Conservation (phyloP, 2,888 invertebrate species). For the Nesidiocoris tenuis region DNA sequence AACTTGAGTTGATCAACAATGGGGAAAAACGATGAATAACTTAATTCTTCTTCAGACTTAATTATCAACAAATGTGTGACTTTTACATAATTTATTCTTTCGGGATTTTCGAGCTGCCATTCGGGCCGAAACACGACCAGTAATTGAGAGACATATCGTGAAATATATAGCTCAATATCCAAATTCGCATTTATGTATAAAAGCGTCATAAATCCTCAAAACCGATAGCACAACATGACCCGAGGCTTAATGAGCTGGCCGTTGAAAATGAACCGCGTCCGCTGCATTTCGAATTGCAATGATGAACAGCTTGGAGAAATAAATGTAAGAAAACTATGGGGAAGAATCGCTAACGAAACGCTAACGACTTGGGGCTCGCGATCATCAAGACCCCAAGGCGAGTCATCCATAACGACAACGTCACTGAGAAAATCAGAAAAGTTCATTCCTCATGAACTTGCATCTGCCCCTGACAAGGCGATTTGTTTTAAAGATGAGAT, state of each 20-base stretch:
- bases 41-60: too few relatives aligned
- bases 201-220: too few relatives aligned
- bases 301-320: not conserved
- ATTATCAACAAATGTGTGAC: not conserved
- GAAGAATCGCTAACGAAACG: not conserved
- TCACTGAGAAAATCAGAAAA: not conserved
- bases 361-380: not conserved
- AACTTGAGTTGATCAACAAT: not conserved
- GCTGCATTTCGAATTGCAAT: not conserved
- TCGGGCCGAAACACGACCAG: too few relatives aligned
- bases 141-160: too few relatives aligned
- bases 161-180: too few relatives aligned
- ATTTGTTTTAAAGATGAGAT: not conserved
- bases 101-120: too few relatives aligned
- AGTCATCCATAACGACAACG: not conserved
- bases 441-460: not conserved
- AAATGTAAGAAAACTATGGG: not conserved
- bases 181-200: too few relatives aligned
- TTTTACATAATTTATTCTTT: too few relatives aligned
- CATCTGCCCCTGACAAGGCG: not conserved
- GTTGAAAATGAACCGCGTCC: slow-evolving; percentile 2
- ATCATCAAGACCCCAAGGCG: not conserved
- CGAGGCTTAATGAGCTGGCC: slow-evolving; percentile 12
- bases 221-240: too few relatives aligned
- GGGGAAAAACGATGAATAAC: not conserved